These are phyloP conservation scores for Adelphocoris suturalis DNA, from an alignment of 2,888 invertebrate species.

Conservation along the genomic window DNA sequence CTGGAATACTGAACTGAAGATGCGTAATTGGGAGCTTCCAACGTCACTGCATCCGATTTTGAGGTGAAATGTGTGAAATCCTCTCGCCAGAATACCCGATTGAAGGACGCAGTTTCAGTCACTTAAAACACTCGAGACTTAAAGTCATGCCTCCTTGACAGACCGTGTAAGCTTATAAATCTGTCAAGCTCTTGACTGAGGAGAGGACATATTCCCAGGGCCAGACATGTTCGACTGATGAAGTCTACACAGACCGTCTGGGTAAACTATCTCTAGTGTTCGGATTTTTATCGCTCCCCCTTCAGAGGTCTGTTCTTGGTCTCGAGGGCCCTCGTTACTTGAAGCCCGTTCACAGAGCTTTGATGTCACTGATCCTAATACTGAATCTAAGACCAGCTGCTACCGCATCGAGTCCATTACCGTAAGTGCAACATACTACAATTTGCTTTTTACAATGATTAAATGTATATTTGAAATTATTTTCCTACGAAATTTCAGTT, in stretches of 20 bases:
- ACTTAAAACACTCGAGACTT: not conserved
- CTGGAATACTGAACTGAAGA: no score
- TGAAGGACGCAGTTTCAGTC: not conserved
- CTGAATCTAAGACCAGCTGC: no score
- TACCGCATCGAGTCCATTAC: no score
- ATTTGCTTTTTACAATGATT: no score
- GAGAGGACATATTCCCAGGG: not conserved
- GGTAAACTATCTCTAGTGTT: constrained; percentile 48
- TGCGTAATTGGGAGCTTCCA: no score
- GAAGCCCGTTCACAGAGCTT: not conserved
- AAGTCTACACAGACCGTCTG: constrained; percentile 11
- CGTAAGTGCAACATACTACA: no score
- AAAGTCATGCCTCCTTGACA: not conserved
- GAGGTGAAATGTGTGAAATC: no score
- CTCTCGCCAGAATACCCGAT: not conserved
- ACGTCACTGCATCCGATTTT: no score
- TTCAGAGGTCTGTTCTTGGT: not conserved
- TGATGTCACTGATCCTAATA: not conserved
- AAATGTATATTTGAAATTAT: no score
- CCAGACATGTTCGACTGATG: not conserved
- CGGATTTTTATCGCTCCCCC: constrained; percentile 49
- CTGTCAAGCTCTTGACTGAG: constrained; percentile 35
- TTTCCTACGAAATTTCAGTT: no score
- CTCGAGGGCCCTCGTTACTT: constrained; percentile 2
- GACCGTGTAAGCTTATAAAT: constrained; percentile 6